A percentile compares a stretch with the other conserved stretches of the same genome.
phyloP scores from a whole-genome alignment of 2,888 invertebrate genomes.

The Trissoscelio sp. region DNA sequence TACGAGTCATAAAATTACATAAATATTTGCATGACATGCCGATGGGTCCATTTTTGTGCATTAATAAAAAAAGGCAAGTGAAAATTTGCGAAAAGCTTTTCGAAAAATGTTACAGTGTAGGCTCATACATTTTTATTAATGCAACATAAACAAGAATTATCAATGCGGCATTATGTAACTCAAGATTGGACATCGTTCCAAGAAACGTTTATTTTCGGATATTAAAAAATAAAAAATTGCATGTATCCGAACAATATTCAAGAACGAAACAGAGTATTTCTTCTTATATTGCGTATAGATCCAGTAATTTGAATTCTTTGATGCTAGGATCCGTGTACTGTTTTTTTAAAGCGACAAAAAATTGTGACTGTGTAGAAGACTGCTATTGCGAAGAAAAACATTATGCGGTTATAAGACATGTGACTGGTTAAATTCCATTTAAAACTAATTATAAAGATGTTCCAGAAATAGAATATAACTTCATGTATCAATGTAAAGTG shows the following conservation, averaged over 20 bases:
- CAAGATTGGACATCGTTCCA: neutral
- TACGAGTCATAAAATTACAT: neutral
- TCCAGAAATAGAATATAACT: neutral
- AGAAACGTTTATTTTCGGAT: constrained; percentile 5
- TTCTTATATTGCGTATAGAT: too few species aligned
- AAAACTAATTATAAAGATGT: neutral
- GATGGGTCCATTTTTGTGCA: neutral
- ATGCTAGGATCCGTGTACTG: too few species aligned
- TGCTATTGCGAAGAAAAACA: too few species aligned
- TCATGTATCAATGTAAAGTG: neutral
- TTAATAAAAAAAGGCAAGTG: constrained; percentile 16
- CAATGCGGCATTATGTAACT: neutral
- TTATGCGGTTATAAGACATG: too few species aligned
- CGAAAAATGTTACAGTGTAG: constrained; percentile 47
- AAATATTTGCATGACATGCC: neutral
- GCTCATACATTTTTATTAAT: too few species aligned
- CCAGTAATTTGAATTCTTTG: too few species aligned
- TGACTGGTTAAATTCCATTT: neutral
- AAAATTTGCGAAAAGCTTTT: constrained; percentile 36
- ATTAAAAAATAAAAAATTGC: constrained; percentile 44
- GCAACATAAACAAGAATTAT: neutral
- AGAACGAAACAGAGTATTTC: too few species aligned
- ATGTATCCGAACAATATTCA: too few species aligned
- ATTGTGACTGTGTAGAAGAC: too few species aligned
- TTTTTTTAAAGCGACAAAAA: too few species aligned